Percentiles rank a stretch among this genome's conserved stretches.
Conservation (phyloP, 1,140 invertebrate genomes). For the Anastrepha obliqua region DNA sequence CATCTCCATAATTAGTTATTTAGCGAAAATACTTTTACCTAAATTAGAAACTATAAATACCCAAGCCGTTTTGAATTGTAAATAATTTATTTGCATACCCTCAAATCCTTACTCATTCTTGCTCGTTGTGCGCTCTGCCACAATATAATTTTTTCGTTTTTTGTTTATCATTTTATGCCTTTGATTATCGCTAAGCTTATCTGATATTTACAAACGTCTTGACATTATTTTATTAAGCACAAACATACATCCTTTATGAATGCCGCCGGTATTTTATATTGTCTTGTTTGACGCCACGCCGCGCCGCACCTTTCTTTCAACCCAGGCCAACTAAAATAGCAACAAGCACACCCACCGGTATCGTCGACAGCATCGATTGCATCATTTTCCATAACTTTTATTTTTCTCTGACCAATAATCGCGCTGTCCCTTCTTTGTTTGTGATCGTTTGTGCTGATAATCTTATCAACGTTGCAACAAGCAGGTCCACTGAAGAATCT, state of each 20-base stretch:
- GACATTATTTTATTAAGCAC: not conserved
- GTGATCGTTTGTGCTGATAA: slow-evolving; percentile 40
- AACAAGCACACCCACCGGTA: slow-evolving; percentile 11
- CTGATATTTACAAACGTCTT: not conserved
- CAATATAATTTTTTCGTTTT: no score
- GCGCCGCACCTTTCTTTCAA: not conserved
- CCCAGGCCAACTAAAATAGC: not conserved
- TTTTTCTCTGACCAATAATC: not conserved
- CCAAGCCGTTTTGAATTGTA: no score
- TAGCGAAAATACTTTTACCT: no score
- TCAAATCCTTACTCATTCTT: no score
- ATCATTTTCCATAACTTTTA: slow-evolving; percentile 28
- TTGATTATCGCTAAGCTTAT: slow-evolving; percentile 4
- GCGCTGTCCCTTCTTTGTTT: not conserved
- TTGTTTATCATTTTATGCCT: not conserved
- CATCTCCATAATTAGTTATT: no score
- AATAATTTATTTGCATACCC: no score
- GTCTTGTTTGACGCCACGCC: not conserved
- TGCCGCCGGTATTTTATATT: not conserved
- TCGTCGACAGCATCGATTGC: not conserved
- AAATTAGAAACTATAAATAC: no score
- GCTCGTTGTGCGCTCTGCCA: no score
- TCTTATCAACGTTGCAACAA: slow-evolving; percentile 10
- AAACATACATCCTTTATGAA: not conserved
- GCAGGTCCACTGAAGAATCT: not conserved